Base-by-base conservation (phyloP, 2,888 invertebrate genomes). In the Branchellion lobata region DNA sequence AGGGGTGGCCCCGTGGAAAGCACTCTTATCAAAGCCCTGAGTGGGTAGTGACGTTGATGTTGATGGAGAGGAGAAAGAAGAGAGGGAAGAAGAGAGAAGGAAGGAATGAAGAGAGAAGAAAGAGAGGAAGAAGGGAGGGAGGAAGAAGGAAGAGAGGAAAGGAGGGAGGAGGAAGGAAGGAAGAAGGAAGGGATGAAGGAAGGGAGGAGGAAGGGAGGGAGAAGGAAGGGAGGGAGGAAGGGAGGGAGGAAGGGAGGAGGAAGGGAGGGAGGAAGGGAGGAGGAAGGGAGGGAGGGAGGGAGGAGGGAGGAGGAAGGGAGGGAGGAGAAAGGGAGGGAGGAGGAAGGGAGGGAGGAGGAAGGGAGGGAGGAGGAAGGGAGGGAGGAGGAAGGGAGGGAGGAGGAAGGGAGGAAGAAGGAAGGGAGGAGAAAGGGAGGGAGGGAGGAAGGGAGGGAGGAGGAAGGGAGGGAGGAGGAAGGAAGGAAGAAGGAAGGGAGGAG, bases 1-100 rank as follows among this genome's bases (percentile, higher is more conserved):
- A 27, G 80, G 78, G 18, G 78, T 80, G 51, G 78, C 78, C 27
- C 78, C 80, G 34, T 78, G 80, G 65, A 65, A 80, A 14, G 73
- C 78, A n/a, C 34, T 36, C 72, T 78, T 80, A n/a, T 80, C 80
- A 24, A 78, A 80, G 0, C 72, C 74, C 74, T 78, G 61, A 5
- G 27, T 11, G 3, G 65, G n/a, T 27, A 8, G n/a, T 65, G 29
- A n/a, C 8, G 11, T 51, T 11, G 14, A 51, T n/a, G n/a, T n/a
- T n/a, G n/a, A n/a, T n/a, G n/a, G n/a, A n/a, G n/a, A n/a, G n/a
- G n/a, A n/a, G n/a, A n/a, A n/a, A n/a, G n/a, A n/a, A n/a, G n/a
- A n/a, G n/a, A n/a, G n/a, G n/a, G n/a, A n/a, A n/a, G n/a, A n/a
- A n/a, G n/a, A n/a, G n/a, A n/a, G n/a, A n/a, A n/a, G n/a, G n/a